Evolutionary conservation across 2,888 invertebrate species (phyloP), one percentile per base, ranked within the genome.

Genomic region (Rhyacophila evoluta): DNA sequence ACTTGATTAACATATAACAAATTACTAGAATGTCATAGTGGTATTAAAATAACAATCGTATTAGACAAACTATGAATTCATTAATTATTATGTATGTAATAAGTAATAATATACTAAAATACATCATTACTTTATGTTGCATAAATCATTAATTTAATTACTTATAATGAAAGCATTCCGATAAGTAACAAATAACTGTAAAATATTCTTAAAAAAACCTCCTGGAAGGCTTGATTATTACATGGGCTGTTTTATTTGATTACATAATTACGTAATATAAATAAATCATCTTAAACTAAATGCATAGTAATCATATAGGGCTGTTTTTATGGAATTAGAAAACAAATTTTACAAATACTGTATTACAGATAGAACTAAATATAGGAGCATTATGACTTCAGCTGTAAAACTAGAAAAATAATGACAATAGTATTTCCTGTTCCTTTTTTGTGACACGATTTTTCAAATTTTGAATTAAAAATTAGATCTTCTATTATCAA

Each of bases 211-310:
- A 19, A 25, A 15, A 8, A 12, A 5, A 55, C 25, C 12, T 19
- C 55, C 55, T 15, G 19, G 1, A 19, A 55, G 19, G 55, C 10
- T 15, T 25, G 55, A 10, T 25, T 25, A 1, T 55, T 55, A 19
- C 25, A 55, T 41, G 55, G 8, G 25, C 10, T 10, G 8, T 55
- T 55, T 55, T n/a, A 55, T 19, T 55, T 55, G 29, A 55, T 55
- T 19, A 55, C 19, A 19, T 55, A 55, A 19, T 19, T 19, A 55
- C 55, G 19, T 55, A 25, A 55, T 19, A 6, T 25, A 55, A 55
- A 55, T 55, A 15, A 25, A n/a, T n/a, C n/a, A n/a, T n/a, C 55
- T 55, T 55, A 55, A 55, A 55, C 55, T 55, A 25, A 19, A 55
- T 55, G 55, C 55, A 19, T 55, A 8, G 8, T 41, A 41, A 15